These are phyloP conservation scores for Triplophysa siluroides DNA, from an alignment of 2,113 vertebrate species.

Conservation along the genomic window DNA sequence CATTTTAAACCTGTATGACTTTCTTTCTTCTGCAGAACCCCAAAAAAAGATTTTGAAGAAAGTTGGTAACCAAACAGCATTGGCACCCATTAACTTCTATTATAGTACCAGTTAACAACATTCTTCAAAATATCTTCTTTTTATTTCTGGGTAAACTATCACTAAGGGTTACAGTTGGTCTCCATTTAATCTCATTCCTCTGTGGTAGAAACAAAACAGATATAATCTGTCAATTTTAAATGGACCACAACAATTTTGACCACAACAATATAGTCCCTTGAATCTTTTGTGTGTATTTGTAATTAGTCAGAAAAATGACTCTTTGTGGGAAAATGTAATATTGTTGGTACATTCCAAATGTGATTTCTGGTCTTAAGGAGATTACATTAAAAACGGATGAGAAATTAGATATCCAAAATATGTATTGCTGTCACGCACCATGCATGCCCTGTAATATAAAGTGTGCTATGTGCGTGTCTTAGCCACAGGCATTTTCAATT, in stretches of 20 bases:
- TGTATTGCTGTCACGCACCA: slow-evolving; percentile 31
- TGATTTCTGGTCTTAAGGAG: slow-evolving; percentile 30
- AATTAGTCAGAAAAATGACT: background rate
- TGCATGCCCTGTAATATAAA: slow-evolving; percentile 25
- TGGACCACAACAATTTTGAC: background rate
- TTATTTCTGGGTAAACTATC: too few relatives aligned
- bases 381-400: slow-evolving; percentile 46
- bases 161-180: too few relatives aligned
- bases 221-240: background rate
- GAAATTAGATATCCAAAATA: slow-evolving; percentile 45
- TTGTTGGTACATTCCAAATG: slow-evolving; percentile 26
- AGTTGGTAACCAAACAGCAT: too few relatives aligned
- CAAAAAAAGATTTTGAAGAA: too few relatives aligned
- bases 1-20: too few relatives aligned
- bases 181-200: too few relatives aligned
- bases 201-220: too few relatives aligned
- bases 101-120: too few relatives aligned
- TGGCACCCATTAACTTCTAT: too few relatives aligned
- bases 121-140: too few relatives aligned
- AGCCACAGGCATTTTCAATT: slow-evolving; percentile 55
- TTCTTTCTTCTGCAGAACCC: too few relatives aligned
- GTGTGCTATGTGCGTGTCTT: slow-evolving; percentile 41
- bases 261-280: background rate
- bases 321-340: background rate
- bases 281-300: background rate